Evolutionary conservation across 2,797 vertebrate species (phyloP).

Genomic region (Falco biarmicus): DNA sequence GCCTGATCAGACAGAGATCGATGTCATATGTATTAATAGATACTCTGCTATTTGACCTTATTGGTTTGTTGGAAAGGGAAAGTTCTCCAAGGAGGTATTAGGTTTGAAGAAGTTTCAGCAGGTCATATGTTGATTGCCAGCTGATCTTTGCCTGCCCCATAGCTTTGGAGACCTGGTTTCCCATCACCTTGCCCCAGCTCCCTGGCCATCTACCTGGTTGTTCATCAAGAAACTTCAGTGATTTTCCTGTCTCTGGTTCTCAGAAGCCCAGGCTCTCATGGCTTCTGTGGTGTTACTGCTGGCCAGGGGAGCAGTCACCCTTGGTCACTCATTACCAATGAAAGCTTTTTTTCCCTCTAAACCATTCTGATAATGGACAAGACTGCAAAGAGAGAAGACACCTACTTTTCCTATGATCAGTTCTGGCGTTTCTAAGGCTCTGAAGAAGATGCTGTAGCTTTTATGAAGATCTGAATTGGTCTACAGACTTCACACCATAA

Average conservation of each 20-base stretch:
- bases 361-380: background rate
- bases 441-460: background rate
- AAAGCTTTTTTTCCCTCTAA: background rate
- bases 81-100: background rate
- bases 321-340: background rate
- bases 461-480: background rate
- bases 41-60: background rate
- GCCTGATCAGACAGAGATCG: background rate
- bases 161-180: background rate
- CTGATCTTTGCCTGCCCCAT: rapidly evolving
- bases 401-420: background rate
- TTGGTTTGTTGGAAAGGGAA: background rate
- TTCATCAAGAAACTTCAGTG: background rate
- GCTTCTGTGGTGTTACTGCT: background rate
- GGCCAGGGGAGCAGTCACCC: background rate
- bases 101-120: background rate
- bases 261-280: background rate
- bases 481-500: background rate
- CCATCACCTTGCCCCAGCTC: background rate
- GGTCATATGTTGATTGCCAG: background rate
- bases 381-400: background rate
- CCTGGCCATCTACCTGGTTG: background rate
- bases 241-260: background rate
- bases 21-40: background rate
- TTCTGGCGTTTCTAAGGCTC: background rate